Base-by-base conservation (phyloP, 1,140 invertebrate species). In the Listronotus bonariensis region DNA sequence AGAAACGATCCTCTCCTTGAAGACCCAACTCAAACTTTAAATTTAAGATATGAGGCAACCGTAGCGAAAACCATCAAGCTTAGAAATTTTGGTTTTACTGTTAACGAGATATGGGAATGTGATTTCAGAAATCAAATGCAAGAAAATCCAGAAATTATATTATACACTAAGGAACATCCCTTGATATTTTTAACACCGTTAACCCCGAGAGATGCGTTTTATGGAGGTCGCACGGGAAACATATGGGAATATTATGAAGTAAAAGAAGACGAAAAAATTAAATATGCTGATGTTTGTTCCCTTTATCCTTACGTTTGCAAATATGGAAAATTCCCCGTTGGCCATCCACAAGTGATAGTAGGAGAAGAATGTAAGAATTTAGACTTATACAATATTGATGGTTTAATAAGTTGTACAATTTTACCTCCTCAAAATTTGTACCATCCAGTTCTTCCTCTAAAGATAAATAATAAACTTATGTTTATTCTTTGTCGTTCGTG, bases 291-390 rank as follows among this genome's bases (percentile, higher is more conserved):
- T 64, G 73, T 79, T 41, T 72, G 69, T 32, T 74, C 71, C 12
- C 61, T 80, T 1, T 79, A 80, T 63, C 78, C 75, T 12, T 77
- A 60, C 14, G 57, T 75, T 12, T 67, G 65, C 46, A 76, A 76
- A 45, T 72, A 74, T 48, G 71, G 69, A 2, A 67, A 68, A 52
- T 80, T 74, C 66, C 78, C 78, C 6, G 32, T 79, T 12, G 74
- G 73, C 15, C 76, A 80, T 61, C 79, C 79, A 4, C 58, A 52
- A 48, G 45, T 48, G 45, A 41, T 52, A 26, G 17, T 72, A 0
- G 58, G 49, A 10, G 55, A 61, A 8, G 62, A 65, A 2, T 65
- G 61, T 54, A 7, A 36, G 0, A 32, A 36, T 18, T n/a, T 65
- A 18, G n/a, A 63, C 40, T 10, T 65, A 3, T 2, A 66, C 10